These are phyloP conservation scores for Cheilosia soror DNA, from an alignment of 2,888 invertebrate genomes.

Conservation along the genomic window DNA sequence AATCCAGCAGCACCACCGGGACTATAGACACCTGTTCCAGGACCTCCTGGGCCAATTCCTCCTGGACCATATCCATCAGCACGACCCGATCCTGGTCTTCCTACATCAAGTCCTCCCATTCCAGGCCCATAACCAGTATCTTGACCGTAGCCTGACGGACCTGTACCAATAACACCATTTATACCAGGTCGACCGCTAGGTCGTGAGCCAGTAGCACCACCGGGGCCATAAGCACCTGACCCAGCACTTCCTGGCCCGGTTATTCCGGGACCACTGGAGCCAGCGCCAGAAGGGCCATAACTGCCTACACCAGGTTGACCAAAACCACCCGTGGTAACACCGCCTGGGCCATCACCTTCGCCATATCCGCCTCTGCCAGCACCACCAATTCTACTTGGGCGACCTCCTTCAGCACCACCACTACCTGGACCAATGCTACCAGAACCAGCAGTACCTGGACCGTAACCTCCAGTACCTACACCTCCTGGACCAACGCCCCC, in stretches of 20 bases:
- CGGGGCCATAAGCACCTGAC: constrained; percentile 27
- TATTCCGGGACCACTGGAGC: constrained; percentile 60
- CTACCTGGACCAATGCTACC: constrained; percentile 33
- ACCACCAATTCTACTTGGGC: constrained; percentile 62
- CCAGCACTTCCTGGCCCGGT: constrained; percentile 1
- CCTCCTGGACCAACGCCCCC: constrained; percentile 43
- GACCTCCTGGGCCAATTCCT: constrained; percentile 15
- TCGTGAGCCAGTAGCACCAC: constrained; percentile 31
- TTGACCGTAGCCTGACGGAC: background rate
- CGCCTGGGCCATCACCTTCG: constrained; percentile 27
- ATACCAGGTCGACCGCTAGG: constrained; percentile 2
- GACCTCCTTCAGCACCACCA: constrained; percentile 15
- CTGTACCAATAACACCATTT: background rate
- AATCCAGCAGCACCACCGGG: constrained; percentile 48
- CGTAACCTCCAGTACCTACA: constrained; percentile 25
- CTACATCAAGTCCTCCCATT: too few relatives aligned
- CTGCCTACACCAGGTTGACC: constrained; percentile 37
- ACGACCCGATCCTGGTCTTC: too few relatives aligned
- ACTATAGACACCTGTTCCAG: background rate
- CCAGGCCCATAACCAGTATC: constrained; percentile 15
- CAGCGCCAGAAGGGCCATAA: constrained; percentile 27
- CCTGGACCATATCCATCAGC: constrained; percentile 4
- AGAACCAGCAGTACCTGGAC: constrained; percentile 44
- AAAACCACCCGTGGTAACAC: constrained; percentile 18
- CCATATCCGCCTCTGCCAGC: constrained; percentile 41